Evolutionary conservation across 2,888 invertebrate species (phyloP), one percentile per base, ranked within the genome.

Genomic region (Xanthia togata): DNA sequence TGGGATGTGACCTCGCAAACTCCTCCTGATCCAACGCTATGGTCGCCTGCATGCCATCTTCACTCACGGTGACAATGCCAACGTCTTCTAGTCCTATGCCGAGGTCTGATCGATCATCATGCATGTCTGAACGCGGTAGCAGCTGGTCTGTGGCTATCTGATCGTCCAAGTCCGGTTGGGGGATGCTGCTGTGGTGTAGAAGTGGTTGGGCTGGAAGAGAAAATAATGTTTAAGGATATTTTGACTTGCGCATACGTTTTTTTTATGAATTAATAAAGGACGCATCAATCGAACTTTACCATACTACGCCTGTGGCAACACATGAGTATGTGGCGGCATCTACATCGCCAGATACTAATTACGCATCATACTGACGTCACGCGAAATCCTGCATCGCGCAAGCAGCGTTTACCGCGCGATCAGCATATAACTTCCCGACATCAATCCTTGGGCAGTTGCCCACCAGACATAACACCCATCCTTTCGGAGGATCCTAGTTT

Each of bases 1-100:
- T 97, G 0, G 97, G 97, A 78, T 97, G 97, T 0, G 96, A 93
- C 20, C 96, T 84, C 0, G 96, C 97, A 76, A 97, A 97, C 91
- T 97, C 97, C 82, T 96, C 96, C n/a, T 95, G 95, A 71, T 96
- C 95, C 6, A 96, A 76, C 4, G 93, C 91, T 31, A 95, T 94
- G 44, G 95, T 94, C 0, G 95, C 93, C 65, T 92, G 92, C 90
- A 93, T 89, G 3, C 95, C 96, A 63, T 94, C 95, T 68, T 93
- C 95, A 73, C 93, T 93, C n/a, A 96, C 96, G 0, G 96, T 94
- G 55, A 96, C 96, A 0, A 96, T 94, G n/a, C 95, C 96, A 4
- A 95, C 96, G 74, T 95, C 95, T 20, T 92, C 96, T 1, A 95
- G 84, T 0, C 95, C 95, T 3, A 95, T 91, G 70, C 91, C 91